phyloP scores from a whole-genome alignment of 2,888 invertebrate genomes.

The Melanargia galathea region DNA sequence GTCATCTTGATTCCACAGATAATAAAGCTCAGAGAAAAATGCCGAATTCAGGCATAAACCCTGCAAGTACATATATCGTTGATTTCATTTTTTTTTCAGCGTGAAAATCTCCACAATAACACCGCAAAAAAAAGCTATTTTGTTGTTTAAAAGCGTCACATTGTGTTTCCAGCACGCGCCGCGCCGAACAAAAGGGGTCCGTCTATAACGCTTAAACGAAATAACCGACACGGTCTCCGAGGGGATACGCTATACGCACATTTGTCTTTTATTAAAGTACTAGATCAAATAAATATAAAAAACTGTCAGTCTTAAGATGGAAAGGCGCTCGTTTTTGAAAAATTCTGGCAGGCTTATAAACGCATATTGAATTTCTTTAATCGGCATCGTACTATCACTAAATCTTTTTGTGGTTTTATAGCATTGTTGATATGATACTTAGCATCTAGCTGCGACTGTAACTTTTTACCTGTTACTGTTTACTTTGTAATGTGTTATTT shows the following conservation, averaged over 20 bases:
- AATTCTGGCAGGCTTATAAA: too few species aligned
- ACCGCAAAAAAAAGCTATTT: slow-evolving; percentile 13
- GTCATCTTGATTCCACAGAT: not conserved
- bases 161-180: slow-evolving; percentile 16
- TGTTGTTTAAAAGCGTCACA: slow-evolving; percentile 18
- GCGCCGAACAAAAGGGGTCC: slow-evolving; percentile 9
- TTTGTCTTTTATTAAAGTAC: not conserved
- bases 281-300: not conserved
- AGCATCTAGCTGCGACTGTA: too few species aligned
- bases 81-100: not conserved
- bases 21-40: too few species aligned
- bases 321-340: not conserved
- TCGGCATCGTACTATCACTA: too few species aligned
- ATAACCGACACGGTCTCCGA: not conserved
- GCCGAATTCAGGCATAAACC: slow-evolving; percentile 9
- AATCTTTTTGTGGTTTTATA: too few species aligned
- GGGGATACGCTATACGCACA: not conserved
- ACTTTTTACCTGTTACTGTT: too few species aligned
- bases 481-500: too few species aligned
- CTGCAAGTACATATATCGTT: not conserved
- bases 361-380: too few species aligned
- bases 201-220: slow-evolving; percentile 7
- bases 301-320: not conserved
- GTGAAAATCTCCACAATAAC: not conserved
- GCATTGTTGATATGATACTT: too few species aligned